phyloP scores from a whole-genome alignment of 2,797 vertebrate genomes.

The Cetoscarus ocellatus region DNA sequence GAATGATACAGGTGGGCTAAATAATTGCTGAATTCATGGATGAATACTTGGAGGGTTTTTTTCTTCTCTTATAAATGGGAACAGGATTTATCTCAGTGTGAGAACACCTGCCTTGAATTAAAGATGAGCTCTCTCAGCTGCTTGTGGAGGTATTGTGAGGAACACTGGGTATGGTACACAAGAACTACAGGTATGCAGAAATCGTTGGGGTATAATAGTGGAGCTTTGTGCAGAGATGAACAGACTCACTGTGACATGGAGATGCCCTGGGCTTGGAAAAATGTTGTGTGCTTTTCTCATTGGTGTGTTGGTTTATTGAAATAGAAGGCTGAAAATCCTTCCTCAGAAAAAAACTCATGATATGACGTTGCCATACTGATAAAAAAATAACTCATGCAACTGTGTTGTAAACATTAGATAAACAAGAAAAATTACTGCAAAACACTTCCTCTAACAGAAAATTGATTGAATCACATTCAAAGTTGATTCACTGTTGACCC shows the following conservation, averaged over 20 bases:
- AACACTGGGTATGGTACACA: conserved; percentile 57
- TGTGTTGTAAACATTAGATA: no score
- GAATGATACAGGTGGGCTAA: conserved; percentile 59
- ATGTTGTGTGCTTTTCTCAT: conserved; percentile 33
- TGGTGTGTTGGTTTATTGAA: conserved; percentile 34
- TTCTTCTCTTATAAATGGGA: conserved; percentile 47
- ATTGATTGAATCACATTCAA: background rate
- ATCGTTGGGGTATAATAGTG: conserved; percentile 54
- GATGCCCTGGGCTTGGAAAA: conserved; percentile 34
- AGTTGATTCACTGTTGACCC: no score
- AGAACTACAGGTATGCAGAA: conserved; percentile 69
- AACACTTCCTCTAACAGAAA: no score
- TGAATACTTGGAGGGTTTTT: conserved; percentile 55
- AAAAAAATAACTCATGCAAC: background rate
- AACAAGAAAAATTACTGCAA: no score
- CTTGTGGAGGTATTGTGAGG: conserved; percentile 71
- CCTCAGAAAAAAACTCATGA: background rate
- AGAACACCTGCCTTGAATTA: conserved; percentile 69
- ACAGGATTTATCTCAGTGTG: conserved; percentile 72
- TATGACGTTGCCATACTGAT: background rate
- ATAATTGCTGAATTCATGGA: conserved; percentile 67
- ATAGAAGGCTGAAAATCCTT: conserved; percentile 5
- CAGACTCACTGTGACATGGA: conserved; percentile 43
- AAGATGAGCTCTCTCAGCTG: conserved; percentile 69
- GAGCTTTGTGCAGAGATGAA: conserved; percentile 39